phyloP scores from a whole-genome alignment of 2,888 invertebrate species.

The Elaeidobius kamerunicus region DNA sequence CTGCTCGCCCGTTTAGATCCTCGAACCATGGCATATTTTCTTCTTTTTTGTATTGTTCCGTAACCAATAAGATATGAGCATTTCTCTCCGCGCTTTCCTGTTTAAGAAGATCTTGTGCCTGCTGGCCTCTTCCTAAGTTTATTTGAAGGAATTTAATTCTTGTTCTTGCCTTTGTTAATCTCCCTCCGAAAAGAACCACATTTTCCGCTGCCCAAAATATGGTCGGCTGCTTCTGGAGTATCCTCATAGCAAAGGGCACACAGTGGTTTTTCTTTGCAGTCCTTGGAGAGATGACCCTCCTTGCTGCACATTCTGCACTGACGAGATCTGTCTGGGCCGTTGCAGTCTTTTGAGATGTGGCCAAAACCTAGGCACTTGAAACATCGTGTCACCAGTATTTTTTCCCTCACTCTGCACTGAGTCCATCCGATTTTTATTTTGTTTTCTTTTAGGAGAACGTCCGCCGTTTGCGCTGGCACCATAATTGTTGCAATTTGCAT shows the following conservation, averaged over 20 bases:
- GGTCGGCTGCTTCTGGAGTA: conserved; percentile 3
- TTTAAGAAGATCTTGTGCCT: background rate
- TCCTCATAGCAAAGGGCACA: conserved; percentile 7
- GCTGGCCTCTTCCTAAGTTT: background rate
- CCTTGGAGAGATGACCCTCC: conserved; percentile 5
- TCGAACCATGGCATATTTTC: background rate
- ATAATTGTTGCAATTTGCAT: background rate
- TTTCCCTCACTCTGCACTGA: conserved; percentile 3
- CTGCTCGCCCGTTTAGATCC: background rate
- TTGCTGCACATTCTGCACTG: conserved; percentile 18
- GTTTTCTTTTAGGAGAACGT: conserved; percentile 1
- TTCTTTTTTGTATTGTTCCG: background rate
- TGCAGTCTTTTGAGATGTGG: conserved; percentile 3
- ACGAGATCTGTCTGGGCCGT: conserved; percentile 6
- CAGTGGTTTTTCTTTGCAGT: conserved; percentile 8
- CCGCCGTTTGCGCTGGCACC: background rate
- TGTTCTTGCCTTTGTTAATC: no score
- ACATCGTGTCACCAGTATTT: background rate
- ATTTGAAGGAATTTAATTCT: background rate
- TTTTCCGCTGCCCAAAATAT: conserved; percentile 8
- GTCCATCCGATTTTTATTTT: conserved; percentile 13
- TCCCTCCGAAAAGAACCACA: background rate
- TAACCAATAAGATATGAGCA: background rate
- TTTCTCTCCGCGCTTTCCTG: background rate
- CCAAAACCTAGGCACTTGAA: conserved; percentile 7